A percentile compares a stretch with the other conserved stretches of the same genome.
Conservation (phyloP, 2,888 invertebrate species). For the Caenorhabditis doughertyi region DNA sequence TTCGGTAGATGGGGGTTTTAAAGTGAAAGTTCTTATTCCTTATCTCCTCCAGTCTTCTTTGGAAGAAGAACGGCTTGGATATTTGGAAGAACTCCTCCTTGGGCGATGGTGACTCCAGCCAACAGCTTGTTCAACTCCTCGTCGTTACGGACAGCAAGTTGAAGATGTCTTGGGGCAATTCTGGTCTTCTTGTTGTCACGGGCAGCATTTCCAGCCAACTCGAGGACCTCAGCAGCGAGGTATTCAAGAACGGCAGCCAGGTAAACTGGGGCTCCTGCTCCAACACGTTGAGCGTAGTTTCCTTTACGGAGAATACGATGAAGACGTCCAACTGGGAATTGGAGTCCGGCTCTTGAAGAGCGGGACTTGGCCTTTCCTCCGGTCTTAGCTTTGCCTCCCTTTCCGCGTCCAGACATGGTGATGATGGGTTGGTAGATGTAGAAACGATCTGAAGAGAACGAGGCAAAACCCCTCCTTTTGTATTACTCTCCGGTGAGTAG, state of each 20-base stretch:
- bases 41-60: slow-evolving; percentile 80
- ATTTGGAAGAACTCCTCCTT: slow-evolving; percentile 89
- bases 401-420: slow-evolving; percentile 89
- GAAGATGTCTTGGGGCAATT: slow-evolving; percentile 80
- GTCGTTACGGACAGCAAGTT: slow-evolving; percentile 67
- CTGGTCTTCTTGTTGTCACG: slow-evolving; percentile 84
- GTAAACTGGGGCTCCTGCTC: slow-evolving; percentile 81
- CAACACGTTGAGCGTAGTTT: slow-evolving; percentile 80
- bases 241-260: slow-evolving; percentile 80
- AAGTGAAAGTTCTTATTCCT: slow-evolving; percentile 59
- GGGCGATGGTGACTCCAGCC: slow-evolving; percentile 89
- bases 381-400: slow-evolving; percentile 83
- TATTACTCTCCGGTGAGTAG: neutral
- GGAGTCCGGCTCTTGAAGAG: slow-evolving; percentile 81
- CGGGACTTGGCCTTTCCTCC: slow-evolving; percentile 77
- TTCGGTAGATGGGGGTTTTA: slow-evolving; percentile 55
- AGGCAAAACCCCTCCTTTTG: neutral
- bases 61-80: slow-evolving; percentile 82
- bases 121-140: slow-evolving; percentile 74
- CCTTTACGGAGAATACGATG: slow-evolving; percentile 80
- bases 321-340: slow-evolving; percentile 82
- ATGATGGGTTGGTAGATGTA: slow-evolving; percentile 23
- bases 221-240: slow-evolving; percentile 79
- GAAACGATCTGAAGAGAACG: slow-evolving; percentile 1
- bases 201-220: slow-evolving; percentile 83